Evolutionary conservation across 1,140 invertebrate genomes (phyloP), one percentile per base, ranked within the genome.

Genomic region (Aricia agestis): DNA sequence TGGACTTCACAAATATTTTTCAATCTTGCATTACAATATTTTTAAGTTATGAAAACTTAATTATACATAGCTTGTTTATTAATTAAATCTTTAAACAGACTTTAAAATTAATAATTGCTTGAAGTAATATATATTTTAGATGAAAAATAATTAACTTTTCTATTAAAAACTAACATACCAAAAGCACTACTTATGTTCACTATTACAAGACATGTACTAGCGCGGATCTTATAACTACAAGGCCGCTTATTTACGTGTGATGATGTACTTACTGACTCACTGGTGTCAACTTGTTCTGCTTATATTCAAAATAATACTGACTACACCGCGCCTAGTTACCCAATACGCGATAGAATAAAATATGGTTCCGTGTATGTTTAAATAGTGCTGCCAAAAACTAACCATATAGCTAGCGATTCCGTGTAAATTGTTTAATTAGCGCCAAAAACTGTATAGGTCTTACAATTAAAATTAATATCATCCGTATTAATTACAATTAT

Each of bases 231-330:
- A 19, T 31, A 18, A 11, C 17, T 25, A 63, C 59, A 63, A 63
- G 59, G 59, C 9, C 59, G 19, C 10, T 19, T 63, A 63, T 63
- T 19, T 19, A 63, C 18, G 19, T 63, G 18, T 63, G 59, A 63
- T 63, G 59, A 19, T 63, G 59, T 63, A 63, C 59, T 63, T 19
- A 63, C 59, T 63, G 59, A 63, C 6, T 63, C 59, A 63, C 59
- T 19, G 18, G 10, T 19, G 59, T 25, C 18, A 63, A 63, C 59
- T 63, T 19, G 59, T 63, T 63, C 59, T 63, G 18, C 19, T 13
- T 63, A 13, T 63, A 31, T 63, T 63, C 59, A 19, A 63, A 19
- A 63, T 63, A 63, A 63, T 63, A 63, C 59, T 63, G 59, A 63
- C 19, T 11, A 9, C 18, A 19, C 6, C 5, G 7, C 18, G 59